Conservation (phyloP, 2,113 vertebrate genomes). For the Varanus komodoensis region DNA sequence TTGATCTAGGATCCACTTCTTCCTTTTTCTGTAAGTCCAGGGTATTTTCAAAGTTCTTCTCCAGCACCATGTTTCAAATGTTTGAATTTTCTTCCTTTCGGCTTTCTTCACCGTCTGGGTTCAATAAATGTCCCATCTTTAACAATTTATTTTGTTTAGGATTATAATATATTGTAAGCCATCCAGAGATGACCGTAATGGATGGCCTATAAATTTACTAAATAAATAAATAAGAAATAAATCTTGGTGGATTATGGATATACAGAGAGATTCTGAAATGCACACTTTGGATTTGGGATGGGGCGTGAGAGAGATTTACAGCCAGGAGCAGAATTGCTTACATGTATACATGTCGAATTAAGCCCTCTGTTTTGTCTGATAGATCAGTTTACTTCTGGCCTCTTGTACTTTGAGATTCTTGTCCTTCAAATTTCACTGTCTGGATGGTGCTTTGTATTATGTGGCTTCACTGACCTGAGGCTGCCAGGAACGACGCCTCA, state of each 20-base stretch:
- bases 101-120: not conserved
- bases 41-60: too few species aligned
- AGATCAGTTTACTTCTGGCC: constrained; percentile 8
- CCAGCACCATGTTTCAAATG: too few species aligned
- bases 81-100: too few species aligned
- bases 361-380: not conserved
- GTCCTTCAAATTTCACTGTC: constrained; percentile 2
- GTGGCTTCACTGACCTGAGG: not conserved
- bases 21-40: too few species aligned
- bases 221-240: too few species aligned
- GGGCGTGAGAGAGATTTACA: not conserved
- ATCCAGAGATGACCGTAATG: too few species aligned
- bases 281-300: not conserved
- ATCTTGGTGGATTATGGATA: not conserved
- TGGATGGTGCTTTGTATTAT: constrained; percentile 6
- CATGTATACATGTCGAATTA: not conserved
- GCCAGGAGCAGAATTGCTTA: constrained; percentile 1
- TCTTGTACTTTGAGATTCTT: not conserved
- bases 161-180: too few species aligned
- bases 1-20: too few species aligned
- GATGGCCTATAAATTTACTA: too few species aligned
- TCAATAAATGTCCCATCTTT: not conserved
- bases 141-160: too few species aligned
- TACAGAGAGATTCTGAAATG: not conserved
- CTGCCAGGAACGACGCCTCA: not conserved